phyloP scores from a whole-genome alignment of 53 echinoderm and acorn worm species.

The Hippasteria phrygiana region DNA sequence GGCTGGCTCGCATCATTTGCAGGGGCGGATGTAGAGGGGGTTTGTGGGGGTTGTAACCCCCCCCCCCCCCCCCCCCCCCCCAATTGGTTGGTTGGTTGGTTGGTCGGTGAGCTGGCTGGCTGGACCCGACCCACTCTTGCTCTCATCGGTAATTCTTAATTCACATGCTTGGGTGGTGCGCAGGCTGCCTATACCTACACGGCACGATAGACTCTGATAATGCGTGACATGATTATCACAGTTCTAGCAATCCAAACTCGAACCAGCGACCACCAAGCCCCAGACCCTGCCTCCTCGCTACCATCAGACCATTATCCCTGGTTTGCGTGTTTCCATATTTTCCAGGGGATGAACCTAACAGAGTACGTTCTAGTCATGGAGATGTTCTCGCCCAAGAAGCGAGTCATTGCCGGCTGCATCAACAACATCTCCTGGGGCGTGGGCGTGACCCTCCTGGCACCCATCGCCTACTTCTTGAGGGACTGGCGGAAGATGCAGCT shows the following conservation, averaged over 20 bases:
- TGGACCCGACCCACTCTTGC: no score
- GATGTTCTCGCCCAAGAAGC: constrained; percentile 80
- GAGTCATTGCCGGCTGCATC: constrained; percentile 76
- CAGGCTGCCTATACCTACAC: no score
- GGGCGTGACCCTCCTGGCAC: constrained; percentile 79
- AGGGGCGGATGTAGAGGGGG: no score
- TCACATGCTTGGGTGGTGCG: no score
- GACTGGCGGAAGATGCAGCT: constrained; percentile 81
- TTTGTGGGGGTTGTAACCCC: no score
- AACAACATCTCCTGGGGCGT: constrained; percentile 84
- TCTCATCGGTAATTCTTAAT: no score
- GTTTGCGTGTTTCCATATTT: background rate
- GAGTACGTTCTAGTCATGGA: constrained; percentile 78
- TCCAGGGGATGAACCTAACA: constrained; percentile 81
- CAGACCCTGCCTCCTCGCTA: background rate
- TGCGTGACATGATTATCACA: background rate
- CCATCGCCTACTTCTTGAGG: constrained; percentile 79
- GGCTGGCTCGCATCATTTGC: no score
- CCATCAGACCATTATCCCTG: background rate
- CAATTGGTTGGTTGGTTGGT: no score
- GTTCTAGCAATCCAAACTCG: background rate
- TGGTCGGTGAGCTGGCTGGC: no score
- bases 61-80: no score
- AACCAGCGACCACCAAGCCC: background rate
- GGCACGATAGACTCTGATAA: no score